These are phyloP conservation scores for Mythimna ferrago DNA, from an alignment of 2,888 invertebrate genomes.

Conservation along the genomic window DNA sequence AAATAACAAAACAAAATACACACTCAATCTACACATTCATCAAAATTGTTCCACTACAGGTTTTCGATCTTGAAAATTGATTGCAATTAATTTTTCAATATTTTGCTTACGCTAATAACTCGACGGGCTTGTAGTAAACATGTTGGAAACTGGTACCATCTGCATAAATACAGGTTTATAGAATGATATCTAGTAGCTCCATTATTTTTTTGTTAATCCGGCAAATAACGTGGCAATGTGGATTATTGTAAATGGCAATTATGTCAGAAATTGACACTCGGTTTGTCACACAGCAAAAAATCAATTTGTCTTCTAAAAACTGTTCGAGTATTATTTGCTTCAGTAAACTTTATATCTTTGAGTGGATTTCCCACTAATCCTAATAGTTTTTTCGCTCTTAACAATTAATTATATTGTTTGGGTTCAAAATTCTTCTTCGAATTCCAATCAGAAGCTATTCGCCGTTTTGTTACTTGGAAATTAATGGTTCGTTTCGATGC, in stretches of 20 bases:
- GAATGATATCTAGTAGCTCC: conserved; percentile 56
- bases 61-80: conserved; percentile 52
- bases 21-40: conserved; percentile 50
- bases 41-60: conserved; percentile 50
- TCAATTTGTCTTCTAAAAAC: conserved; percentile 10
- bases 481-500: conserved; percentile 65
- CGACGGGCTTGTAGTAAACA: conserved; percentile 41
- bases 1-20: conserved; percentile 45
- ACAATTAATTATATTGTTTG: conserved; percentile 60
- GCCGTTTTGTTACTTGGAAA: conserved; percentile 63
- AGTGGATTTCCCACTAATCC: conserved; percentile 13
- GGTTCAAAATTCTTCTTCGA: conserved; percentile 61
- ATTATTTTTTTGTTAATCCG: conserved; percentile 54
- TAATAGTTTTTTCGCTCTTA: conserved; percentile 35
- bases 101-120: conserved; percentile 55
- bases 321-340: conserved; percentile 9
- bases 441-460: conserved; percentile 63
- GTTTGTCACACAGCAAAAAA: conserved; percentile 39
- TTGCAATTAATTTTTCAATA: conserved; percentile 61
- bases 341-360: conserved; percentile 10
- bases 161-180: conserved; percentile 60
- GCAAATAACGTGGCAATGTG: conserved; percentile 36
- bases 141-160: conserved; percentile 56
- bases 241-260: conserved; percentile 48
- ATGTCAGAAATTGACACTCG: conserved; percentile 49